A percentile compares a stretch with the other conserved stretches of the same genome.
Conservation (phyloP, 2,888 invertebrate genomes). For the Druceiella hillmani region DNA sequence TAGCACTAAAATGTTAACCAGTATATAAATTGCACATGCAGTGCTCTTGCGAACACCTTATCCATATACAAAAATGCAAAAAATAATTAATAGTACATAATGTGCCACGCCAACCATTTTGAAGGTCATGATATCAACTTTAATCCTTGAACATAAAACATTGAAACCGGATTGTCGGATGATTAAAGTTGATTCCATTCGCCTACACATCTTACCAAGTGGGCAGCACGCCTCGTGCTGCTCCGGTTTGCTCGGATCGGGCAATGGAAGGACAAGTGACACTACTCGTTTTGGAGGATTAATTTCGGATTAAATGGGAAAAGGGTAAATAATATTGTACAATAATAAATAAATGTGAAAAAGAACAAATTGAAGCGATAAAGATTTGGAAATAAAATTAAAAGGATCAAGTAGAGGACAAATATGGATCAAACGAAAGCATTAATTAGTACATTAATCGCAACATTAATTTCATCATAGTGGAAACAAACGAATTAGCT, state of each 20-base stretch:
- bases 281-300: constrained; percentile 50
- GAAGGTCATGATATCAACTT: too few relatives aligned
- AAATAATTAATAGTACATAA: too few relatives aligned
- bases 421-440: constrained; percentile 45
- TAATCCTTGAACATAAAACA: too few relatives aligned
- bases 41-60: too few relatives aligned
- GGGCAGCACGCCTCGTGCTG: constrained; percentile 90
- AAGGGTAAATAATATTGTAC: constrained; percentile 34
- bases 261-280: constrained; percentile 74
- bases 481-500: too few relatives aligned
- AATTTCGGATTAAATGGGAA: constrained; percentile 41
- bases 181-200: too few relatives aligned
- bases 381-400: constrained; percentile 22
- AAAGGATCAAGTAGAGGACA: constrained; percentile 27
- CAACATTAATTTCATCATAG: constrained; percentile 41
- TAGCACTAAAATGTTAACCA: too few relatives aligned
- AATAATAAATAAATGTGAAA: constrained; percentile 31
- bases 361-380: constrained; percentile 19
- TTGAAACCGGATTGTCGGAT: too few relatives aligned
- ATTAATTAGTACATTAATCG: constrained; percentile 54
- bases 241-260: constrained; percentile 81
- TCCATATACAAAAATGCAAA: too few relatives aligned
- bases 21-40: too few relatives aligned
- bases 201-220: constrained; percentile 72
- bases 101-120: too few relatives aligned